Percentiles rank a stretch among this genome's conserved stretches.
These are phyloP conservation scores for Limnephilus auricula DNA, from an alignment of 2,888 invertebrate species.

Conservation along the genomic window DNA sequence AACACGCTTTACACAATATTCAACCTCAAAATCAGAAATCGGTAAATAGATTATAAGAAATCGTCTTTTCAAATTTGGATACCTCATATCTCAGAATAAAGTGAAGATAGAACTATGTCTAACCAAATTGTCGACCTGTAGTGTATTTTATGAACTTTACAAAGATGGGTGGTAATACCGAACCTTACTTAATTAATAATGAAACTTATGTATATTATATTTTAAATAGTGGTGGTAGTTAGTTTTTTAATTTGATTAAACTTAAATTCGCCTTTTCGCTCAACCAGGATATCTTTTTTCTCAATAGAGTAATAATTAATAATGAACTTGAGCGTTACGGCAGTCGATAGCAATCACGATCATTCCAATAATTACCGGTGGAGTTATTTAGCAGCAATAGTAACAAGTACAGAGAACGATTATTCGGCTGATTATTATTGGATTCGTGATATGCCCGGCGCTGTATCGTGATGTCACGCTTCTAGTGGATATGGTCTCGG, in stretches of 20 bases:
- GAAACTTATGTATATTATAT: no score
- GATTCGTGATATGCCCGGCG: conserved; percentile 20
- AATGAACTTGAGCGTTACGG: conserved; percentile 2
- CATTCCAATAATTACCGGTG: background rate
- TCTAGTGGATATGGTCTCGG: background rate
- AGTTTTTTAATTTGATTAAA: background rate
- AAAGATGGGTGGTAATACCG: background rate
- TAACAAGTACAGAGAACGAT: background rate
- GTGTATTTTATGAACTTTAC: no score
- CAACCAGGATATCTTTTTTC: background rate
- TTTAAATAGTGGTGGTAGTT: no score
- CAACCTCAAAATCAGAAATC: no score
- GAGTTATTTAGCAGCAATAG: background rate
- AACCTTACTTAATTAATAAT: background rate
- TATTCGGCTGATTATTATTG: conserved; percentile 11
- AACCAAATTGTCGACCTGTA: no score
- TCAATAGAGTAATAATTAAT: background rate
- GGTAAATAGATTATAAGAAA: no score
- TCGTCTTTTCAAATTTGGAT: no score
- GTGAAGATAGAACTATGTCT: no score
- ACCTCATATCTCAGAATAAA: no score
- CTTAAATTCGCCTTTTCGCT: background rate
- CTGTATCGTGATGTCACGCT: conserved; percentile 30
- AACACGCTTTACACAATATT: no score
- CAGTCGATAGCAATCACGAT: background rate